Conservation (phyloP, 2,113 vertebrate genomes). For the Psittacula cyanocephala region DNA sequence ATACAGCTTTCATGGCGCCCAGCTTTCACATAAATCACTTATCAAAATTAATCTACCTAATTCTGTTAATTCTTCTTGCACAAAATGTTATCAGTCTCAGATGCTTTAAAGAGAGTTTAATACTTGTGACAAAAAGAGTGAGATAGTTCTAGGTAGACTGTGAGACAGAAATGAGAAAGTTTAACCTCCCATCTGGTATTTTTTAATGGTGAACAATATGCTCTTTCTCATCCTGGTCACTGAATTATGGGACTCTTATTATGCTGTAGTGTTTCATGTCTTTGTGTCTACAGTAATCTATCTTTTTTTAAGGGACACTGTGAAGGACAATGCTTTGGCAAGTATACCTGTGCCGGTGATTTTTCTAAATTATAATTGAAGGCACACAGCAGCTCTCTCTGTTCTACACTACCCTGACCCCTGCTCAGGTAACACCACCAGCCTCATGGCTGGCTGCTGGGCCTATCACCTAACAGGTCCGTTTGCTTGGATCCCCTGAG, state of each 20-base stretch:
- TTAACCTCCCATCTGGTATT: neutral
- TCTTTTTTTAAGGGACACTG: neutral
- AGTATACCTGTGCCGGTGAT: neutral
- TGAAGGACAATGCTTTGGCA: slow-evolving; percentile 11
- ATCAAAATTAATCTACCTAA: neutral
- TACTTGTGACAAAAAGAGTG: neutral
- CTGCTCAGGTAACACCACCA: neutral
- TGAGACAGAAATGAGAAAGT: neutral
- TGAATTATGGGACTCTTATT: neutral
- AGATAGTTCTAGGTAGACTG: neutral
- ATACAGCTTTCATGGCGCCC: neutral
- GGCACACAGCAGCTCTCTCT: neutral
- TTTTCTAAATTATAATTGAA: neutral
- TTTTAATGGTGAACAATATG: neutral
- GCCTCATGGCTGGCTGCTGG: neutral
- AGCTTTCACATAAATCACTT: neutral
- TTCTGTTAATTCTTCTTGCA: neutral
- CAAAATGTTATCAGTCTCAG: neutral
- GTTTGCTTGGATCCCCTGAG: neutral
- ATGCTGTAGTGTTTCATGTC: neutral
- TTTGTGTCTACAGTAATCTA: neutral
- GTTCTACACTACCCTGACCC: neutral
- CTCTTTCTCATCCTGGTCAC: neutral
- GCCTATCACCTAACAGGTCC: neutral
- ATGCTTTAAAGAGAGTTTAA: neutral